These are phyloP conservation scores for Peribatodes rhomboidaria DNA, from an alignment of 2,888 invertebrate species.

Conservation along the genomic window DNA sequence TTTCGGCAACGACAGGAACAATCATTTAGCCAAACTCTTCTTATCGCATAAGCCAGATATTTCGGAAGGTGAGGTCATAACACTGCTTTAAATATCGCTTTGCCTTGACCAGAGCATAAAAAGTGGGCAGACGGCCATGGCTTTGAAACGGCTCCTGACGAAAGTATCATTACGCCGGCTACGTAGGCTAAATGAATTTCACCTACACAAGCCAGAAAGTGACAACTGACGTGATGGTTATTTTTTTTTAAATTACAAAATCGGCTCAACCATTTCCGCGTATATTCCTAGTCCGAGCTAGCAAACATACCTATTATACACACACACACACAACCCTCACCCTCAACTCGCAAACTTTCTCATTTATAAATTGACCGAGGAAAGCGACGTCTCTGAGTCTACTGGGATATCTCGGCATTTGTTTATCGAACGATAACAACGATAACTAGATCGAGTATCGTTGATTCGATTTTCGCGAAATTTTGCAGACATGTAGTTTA, in stretches of 20 bases:
- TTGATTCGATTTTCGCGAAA: background rate
- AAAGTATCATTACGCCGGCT: slow-evolving; percentile 28
- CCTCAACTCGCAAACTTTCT: too few species aligned
- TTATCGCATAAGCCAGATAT: background rate
- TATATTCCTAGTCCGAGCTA: too few species aligned
- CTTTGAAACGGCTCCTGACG: slow-evolving; percentile 20
- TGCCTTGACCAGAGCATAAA: slow-evolving; percentile 22
- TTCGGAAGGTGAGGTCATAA: slow-evolving; percentile 18
- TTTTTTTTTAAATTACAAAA: too few species aligned
- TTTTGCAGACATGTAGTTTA: background rate
- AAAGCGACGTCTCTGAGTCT: background rate
- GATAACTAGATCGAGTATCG: background rate
- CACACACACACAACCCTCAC: too few species aligned
- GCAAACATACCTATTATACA: too few species aligned
- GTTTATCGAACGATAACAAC: too few species aligned
- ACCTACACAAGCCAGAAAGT: slow-evolving; percentile 3
- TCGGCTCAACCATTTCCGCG: too few species aligned
- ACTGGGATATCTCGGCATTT: background rate
- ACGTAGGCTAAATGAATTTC: background rate
- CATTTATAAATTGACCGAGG: background rate
- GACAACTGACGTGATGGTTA: background rate
- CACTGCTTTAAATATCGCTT: slow-evolving; percentile 19
- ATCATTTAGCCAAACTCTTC: background rate
- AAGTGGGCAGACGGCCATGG: slow-evolving; percentile 31
- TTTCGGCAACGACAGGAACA: background rate